Conservation (phyloP, 2,797 vertebrate species). For the Ispidina picta region DNA sequence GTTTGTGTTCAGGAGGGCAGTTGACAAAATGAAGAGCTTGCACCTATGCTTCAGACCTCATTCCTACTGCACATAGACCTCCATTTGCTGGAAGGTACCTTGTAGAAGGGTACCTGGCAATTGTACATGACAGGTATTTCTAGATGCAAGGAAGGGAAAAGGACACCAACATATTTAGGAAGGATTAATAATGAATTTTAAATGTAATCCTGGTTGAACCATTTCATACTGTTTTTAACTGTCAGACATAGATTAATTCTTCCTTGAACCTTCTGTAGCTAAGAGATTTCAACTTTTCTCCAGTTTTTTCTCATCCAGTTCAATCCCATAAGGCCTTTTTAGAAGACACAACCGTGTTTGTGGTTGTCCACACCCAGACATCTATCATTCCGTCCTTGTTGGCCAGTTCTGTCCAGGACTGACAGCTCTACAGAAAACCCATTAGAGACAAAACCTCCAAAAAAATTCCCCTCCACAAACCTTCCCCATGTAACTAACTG, state of each 20-base stretch:
- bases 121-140: neutral
- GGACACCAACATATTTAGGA: neutral
- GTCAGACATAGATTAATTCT: neutral
- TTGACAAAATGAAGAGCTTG: neutral
- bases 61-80: neutral
- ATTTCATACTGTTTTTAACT: neutral
- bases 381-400: neutral
- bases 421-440: neutral
- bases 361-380: neutral
- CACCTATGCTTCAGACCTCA: neutral
- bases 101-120: neutral
- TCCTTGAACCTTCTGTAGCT: neutral
- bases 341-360: neutral
- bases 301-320: neutral
- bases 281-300: neutral
- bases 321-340: neutral
- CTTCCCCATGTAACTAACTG: rapidly evolving
- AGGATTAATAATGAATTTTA: neutral
- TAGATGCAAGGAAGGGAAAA: neutral
- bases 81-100: neutral
- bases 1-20: neutral
- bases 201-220: neutral
- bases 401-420: neutral
- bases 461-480: neutral
- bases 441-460: neutral